Conservation (phyloP, 2,797 vertebrate species). For the Enteromius radiatus region DNA sequence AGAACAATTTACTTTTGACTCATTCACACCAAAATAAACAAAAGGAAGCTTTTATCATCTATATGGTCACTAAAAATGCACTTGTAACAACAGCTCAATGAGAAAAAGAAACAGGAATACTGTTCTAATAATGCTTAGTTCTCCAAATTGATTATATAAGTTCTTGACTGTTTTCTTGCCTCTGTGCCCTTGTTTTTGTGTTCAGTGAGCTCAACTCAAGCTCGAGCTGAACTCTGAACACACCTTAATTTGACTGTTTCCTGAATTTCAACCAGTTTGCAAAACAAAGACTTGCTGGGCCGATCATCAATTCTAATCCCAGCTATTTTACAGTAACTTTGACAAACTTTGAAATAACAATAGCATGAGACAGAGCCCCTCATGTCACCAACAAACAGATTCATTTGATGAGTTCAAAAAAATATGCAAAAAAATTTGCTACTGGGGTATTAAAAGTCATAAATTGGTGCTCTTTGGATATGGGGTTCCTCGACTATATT, state of each 20-base stretch:
- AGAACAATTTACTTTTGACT: background rate
- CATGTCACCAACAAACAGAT: background rate
- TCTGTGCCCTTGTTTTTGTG: background rate
- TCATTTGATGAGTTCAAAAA: too few relatives aligned
- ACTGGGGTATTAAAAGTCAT: too few relatives aligned
- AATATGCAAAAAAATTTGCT: too few relatives aligned
- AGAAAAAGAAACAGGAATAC: background rate
- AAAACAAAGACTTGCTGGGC: background rate
- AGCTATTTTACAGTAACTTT: background rate
- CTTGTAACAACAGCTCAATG: background rate
- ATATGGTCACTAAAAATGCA: background rate
- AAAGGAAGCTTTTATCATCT: background rate
- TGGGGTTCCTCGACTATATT: too few relatives aligned
- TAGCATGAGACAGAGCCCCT: background rate
- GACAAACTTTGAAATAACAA: background rate
- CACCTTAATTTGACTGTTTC: background rate
- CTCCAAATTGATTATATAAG: background rate
- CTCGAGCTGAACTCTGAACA: constrained; percentile 16
- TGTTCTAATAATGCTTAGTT: background rate
- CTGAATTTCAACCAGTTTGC: background rate
- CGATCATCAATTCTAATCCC: background rate
- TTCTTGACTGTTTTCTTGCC: background rate
- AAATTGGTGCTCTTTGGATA: too few relatives aligned
- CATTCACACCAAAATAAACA: background rate
- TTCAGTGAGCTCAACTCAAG: background rate